Conservation (phyloP, 2,113 vertebrate species). For the Eulemur rufifrons region DNA sequence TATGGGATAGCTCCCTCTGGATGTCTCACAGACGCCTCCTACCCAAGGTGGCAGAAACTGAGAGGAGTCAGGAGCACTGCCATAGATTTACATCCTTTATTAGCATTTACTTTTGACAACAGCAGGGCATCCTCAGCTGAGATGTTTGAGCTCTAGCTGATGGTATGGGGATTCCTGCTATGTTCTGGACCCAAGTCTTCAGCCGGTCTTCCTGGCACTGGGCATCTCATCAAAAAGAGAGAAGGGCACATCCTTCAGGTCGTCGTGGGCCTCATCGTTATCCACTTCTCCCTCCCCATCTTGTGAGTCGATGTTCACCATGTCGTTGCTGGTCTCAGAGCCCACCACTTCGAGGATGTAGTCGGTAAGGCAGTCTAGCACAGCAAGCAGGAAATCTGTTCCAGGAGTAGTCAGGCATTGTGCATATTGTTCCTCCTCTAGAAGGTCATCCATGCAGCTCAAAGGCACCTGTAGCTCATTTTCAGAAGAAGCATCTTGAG, state of each 20-base stretch:
- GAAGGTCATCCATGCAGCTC: constrained; percentile 78
- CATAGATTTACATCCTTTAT: neutral
- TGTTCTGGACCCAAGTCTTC: too few relatives aligned
- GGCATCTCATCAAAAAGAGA: too few relatives aligned
- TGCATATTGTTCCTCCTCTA: constrained; percentile 73
- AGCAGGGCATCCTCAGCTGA: too few relatives aligned
- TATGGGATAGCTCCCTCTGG: rapidly evolving
- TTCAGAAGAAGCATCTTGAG: too few relatives aligned
- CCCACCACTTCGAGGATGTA: constrained; percentile 84
- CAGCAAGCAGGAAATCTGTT: constrained; percentile 77
- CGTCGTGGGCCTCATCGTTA: too few relatives aligned
- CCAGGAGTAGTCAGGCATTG: constrained; percentile 51
- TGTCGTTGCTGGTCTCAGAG: constrained; percentile 78
- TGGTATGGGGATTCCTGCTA: too few relatives aligned
- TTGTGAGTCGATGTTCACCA: constrained; percentile 66
- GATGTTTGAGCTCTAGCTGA: too few relatives aligned
- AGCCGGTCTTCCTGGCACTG: too few relatives aligned
- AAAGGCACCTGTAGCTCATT: constrained; percentile 82
- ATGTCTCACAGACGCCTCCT: neutral
- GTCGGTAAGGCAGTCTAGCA: constrained; percentile 83
- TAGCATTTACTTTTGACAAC: neutral
- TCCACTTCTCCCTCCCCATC: constrained; percentile 80
- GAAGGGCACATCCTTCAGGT: too few relatives aligned
- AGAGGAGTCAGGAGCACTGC: neutral
- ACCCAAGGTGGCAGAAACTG: neutral